Percentiles rank a stretch among this genome's conserved stretches.
phyloP scores from a whole-genome alignment of 2,888 invertebrate species.

The Microdon myrmicae region DNA sequence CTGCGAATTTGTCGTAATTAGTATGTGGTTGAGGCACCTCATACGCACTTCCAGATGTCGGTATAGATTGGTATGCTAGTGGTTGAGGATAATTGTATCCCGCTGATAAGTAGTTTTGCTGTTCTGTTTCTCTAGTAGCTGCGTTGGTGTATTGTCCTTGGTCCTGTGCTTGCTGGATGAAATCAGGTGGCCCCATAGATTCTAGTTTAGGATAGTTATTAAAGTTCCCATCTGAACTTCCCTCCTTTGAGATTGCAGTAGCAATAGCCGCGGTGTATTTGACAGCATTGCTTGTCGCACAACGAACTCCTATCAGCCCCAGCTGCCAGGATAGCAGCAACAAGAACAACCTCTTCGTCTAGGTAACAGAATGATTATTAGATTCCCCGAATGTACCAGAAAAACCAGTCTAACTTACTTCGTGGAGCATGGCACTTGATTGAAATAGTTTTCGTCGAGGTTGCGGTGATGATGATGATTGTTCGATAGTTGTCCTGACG shows the following conservation, averaged over 20 bases:
- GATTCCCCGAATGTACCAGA: constrained; percentile 20
- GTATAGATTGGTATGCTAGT: constrained; percentile 17
- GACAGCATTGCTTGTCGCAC: constrained; percentile 16
- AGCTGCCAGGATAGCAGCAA: constrained; percentile 29
- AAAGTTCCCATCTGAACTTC: constrained; percentile 55
- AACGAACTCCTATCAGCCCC: constrained; percentile 15
- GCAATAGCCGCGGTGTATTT: constrained; percentile 28
- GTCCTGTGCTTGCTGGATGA: constrained; percentile 22
- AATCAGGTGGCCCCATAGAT: constrained; percentile 14
- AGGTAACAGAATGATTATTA: constrained; percentile 11
- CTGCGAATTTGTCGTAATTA: constrained; percentile 61
- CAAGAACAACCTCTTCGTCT: constrained; percentile 20
- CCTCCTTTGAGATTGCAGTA: constrained; percentile 54
- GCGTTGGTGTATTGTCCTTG: constrained; percentile 43
- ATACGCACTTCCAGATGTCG: constrained; percentile 24
- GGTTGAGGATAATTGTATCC: constrained; percentile 42
- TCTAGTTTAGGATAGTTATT: constrained; percentile 45
- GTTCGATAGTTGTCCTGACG: constrained; percentile 36
- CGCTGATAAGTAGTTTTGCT: constrained; percentile 53
- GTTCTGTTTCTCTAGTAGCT: no score
- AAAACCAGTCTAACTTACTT: constrained; percentile 37
- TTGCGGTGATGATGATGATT: constrained; percentile 35
- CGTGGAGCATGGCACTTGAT: constrained; percentile 19
- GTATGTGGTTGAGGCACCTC: constrained; percentile 39
- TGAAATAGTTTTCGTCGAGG: constrained; percentile 33